Conservation (phyloP, 2,888 invertebrate species). For the Parnassius glacialis region DNA sequence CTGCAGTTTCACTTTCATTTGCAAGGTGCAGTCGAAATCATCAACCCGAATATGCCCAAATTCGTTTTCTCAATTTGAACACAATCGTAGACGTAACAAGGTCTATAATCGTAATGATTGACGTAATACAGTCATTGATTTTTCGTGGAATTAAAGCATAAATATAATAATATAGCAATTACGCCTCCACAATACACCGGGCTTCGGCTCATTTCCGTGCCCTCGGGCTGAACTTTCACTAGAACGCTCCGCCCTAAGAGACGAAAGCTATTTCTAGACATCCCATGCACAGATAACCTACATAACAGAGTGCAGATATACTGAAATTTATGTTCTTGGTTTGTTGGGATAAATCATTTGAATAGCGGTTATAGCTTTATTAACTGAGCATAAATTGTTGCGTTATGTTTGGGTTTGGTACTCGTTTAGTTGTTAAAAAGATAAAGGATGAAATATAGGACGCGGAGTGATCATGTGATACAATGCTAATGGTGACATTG, state of each 20-base stretch:
- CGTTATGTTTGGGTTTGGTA: conserved; percentile 5
- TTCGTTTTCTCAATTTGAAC: neutral
- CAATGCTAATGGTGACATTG: too few species aligned
- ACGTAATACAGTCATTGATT: neutral
- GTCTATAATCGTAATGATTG: neutral
- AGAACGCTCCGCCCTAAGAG: conserved; percentile 32
- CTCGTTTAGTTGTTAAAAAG: neutral
- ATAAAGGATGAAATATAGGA: too few species aligned
- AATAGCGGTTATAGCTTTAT: neutral
- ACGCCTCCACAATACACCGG: conserved; percentile 29
- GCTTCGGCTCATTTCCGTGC: conserved; percentile 42
- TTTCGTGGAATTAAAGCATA: conserved; percentile 1
- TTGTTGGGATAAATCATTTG: conserved; percentile 18
- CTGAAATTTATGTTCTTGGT: conserved; percentile 23
- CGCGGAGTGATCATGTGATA: too few species aligned
- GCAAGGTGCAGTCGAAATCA: neutral
- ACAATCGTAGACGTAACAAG: neutral
- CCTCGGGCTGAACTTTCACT: conserved; percentile 55
- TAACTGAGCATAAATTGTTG: conserved; percentile 18
- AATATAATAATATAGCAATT: conserved; percentile 29
- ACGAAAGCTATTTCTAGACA: conserved; percentile 38
- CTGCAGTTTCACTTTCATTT: neutral
- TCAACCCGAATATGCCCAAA: neutral
- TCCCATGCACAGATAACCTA: conserved; percentile 28
- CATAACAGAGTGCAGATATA: conserved; percentile 20